Evolutionary conservation across 2,888 invertebrate species (phyloP).

Genomic region (Oscheius sp.): DNA sequence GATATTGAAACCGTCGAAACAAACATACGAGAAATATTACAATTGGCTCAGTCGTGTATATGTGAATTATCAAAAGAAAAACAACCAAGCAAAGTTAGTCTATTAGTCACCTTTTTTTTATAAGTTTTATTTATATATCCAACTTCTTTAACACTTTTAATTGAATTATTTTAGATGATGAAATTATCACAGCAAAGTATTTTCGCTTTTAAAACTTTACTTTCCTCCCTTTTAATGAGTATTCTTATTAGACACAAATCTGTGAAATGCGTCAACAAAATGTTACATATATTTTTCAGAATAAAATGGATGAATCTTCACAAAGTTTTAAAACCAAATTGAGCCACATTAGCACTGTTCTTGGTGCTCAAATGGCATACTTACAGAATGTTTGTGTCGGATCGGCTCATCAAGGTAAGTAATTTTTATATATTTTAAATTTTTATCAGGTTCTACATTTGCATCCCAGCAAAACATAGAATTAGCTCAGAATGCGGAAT

Average conservation of each 20-base stretch:
- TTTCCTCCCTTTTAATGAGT: background rate
- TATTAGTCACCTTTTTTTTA: background rate
- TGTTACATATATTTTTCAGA: constrained; percentile 32
- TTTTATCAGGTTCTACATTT: constrained; percentile 45
- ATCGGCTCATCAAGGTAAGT: constrained; percentile 3
- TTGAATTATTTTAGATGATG: no score
- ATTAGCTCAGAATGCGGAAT: constrained; percentile 31
- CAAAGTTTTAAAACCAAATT: constrained; percentile 40
- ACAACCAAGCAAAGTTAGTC: constrained; percentile 47
- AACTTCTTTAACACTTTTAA: no score
- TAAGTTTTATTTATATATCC: background rate
- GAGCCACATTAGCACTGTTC: constrained; percentile 37
- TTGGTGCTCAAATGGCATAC: constrained; percentile 51
- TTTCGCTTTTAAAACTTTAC: background rate
- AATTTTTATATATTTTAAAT: background rate
- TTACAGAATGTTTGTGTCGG: constrained; percentile 56
- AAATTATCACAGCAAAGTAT: no score
- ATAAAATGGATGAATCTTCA: constrained; percentile 53
- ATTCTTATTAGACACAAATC: constrained; percentile 1
- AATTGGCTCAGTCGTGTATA: constrained; percentile 35
- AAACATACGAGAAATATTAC: constrained; percentile 48
- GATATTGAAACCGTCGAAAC: constrained; percentile 40
- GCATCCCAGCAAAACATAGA: constrained; percentile 48
- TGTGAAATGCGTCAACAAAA: no score
- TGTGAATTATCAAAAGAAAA: constrained; percentile 53